These are phyloP conservation scores for Melanerpes aurifrons DNA, from an alignment of 2,113 vertebrate species.

Conservation along the genomic window DNA sequence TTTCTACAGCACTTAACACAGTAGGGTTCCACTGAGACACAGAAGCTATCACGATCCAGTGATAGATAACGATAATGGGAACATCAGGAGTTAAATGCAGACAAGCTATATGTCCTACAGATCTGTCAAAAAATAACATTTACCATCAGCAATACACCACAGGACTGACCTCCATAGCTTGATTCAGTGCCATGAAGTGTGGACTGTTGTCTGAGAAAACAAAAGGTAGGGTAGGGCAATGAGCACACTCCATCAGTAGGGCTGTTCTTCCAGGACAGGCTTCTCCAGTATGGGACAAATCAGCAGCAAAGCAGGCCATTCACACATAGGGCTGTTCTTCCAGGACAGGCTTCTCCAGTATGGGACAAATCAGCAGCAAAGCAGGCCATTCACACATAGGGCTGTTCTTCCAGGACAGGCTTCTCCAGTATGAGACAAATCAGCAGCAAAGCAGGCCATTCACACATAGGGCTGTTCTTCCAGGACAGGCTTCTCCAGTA, in stretches of 20 bases:
- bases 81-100: constrained; percentile 9
- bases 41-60: background rate
- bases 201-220: background rate
- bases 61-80: constrained; percentile 38
- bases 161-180: constrained; percentile 19
- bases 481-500: too few relatives aligned
- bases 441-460: too few relatives aligned
- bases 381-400: too few relatives aligned
- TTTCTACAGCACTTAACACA: constrained; percentile 13
- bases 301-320: background rate
- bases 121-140: constrained; percentile 21
- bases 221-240: background rate
- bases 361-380: too few relatives aligned
- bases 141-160: constrained; percentile 9
- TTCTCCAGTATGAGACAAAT: too few relatives aligned
- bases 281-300: background rate
- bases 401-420: too few relatives aligned
- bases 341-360: too few relatives aligned
- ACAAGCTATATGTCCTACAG: background rate
- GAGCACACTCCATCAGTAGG: background rate
- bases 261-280: background rate
- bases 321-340: too few relatives aligned
- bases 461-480: background rate
- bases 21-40: background rate
- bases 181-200: background rate